Evolutionary conservation across 2,113 vertebrate genomes (phyloP).

Genomic region (Thalassarche chlororhynchos): DNA sequence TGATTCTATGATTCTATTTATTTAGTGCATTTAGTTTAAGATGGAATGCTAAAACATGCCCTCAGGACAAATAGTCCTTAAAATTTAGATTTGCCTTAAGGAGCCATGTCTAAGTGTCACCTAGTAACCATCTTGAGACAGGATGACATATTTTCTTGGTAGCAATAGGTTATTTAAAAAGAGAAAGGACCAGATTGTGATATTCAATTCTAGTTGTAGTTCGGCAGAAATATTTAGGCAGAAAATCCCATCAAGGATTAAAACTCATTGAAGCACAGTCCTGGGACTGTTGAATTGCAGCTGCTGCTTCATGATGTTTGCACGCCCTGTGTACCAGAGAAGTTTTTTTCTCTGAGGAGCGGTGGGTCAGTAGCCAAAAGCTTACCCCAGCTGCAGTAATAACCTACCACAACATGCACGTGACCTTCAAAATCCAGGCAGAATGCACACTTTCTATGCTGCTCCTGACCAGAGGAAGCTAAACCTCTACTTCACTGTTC

Average conservation of each 20-base stretch:
- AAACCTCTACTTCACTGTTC: neutral
- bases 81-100: neutral
- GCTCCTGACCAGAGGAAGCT: neutral
- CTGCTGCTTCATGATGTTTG: neutral
- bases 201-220: neutral
- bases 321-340: neutral
- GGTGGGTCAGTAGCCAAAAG: neutral
- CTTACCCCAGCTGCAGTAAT: neutral
- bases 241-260: neutral
- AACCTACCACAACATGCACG: neutral
- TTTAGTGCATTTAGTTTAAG: neutral
- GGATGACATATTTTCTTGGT: neutral
- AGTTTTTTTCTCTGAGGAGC: neutral
- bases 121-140: neutral
- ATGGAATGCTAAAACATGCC: neutral
- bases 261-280: neutral
- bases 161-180: neutral
- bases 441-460: neutral
- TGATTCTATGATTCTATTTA: neutral
- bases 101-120: neutral
- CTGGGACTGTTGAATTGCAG: neutral
- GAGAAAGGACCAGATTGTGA: neutral
- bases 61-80: neutral
- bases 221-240: neutral
- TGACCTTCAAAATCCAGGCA: neutral